Conservation (phyloP, 2,113 vertebrate genomes). For the Crotalus helleri region DNA sequence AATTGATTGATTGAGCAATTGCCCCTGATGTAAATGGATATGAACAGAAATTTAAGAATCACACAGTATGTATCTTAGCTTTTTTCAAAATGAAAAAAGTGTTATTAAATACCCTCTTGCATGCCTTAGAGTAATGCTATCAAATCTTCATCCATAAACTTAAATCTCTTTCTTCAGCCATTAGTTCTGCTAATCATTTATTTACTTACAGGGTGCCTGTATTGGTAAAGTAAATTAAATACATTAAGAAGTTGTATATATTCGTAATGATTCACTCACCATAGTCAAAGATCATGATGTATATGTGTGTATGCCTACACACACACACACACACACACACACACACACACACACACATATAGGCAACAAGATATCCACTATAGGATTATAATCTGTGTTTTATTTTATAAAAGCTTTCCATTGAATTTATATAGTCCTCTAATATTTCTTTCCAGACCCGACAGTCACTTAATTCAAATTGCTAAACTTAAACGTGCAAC, state of each 20-base stretch:
- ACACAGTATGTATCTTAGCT: neutral
- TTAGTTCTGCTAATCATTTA: neutral
- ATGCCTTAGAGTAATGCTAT: neutral
- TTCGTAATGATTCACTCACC: too few relatives aligned
- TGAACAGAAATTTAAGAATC: neutral
- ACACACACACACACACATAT: neutral
- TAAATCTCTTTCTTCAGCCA: neutral
- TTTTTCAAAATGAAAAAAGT: neutral
- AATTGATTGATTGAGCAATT: neutral
- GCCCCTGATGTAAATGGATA: neutral
- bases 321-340: neutral
- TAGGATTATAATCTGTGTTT: neutral
- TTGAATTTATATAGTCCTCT: neutral
- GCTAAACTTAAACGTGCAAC: neutral
- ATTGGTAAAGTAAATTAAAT: neutral
- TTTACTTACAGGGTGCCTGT: neutral
- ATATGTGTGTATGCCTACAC: neutral
- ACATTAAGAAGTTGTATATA: neutral
- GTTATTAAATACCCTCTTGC: neutral
- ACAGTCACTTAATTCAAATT: neutral
- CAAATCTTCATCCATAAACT: neutral
- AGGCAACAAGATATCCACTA: neutral
- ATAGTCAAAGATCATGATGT: neutral
- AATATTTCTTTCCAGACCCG: slow-evolving; percentile 15
- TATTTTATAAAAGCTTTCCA: neutral